Evolutionary conservation across 2,888 invertebrate species (phyloP).

Genomic region (Acrobeloides nanus): DNA sequence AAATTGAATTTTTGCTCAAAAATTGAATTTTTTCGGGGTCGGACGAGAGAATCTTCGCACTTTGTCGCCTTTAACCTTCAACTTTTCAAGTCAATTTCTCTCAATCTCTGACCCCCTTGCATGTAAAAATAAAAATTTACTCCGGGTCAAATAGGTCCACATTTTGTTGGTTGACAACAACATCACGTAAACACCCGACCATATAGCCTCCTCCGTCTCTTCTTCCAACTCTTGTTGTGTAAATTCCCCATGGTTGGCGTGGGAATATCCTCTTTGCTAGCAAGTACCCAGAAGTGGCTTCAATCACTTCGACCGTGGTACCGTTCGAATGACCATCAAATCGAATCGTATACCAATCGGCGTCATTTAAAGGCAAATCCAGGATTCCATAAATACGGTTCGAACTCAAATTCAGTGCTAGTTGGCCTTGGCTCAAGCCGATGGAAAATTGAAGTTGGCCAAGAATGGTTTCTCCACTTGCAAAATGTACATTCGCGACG

Average conservation of each 20-base stretch:
- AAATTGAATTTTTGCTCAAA: too few species aligned
- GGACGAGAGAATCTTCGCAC: too few species aligned
- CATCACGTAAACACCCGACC: slow-evolving; percentile 43
- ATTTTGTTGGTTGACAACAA: slow-evolving; percentile 20
- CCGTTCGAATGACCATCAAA: slow-evolving; percentile 20
- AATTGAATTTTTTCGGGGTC: too few species aligned
- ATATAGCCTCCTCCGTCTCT: slow-evolving; percentile 21
- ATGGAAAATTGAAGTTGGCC: slow-evolving; percentile 27
- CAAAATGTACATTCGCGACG: slow-evolving; percentile 37
- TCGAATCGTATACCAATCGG: slow-evolving; percentile 36
- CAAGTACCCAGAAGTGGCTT: slow-evolving; percentile 21
- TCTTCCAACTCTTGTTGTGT: slow-evolving; percentile 31
- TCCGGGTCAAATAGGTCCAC: slow-evolving; percentile 16
- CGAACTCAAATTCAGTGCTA: slow-evolving; percentile 29
- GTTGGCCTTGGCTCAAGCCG: slow-evolving; percentile 25
- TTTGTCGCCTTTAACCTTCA: too few species aligned
- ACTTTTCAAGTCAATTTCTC: too few species aligned
- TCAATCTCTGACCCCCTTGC: too few species aligned
- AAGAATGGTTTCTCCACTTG: slow-evolving; percentile 42
- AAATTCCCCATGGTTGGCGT: slow-evolving; percentile 26
- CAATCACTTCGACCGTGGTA: slow-evolving; percentile 12
- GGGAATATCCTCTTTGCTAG: slow-evolving; percentile 19
- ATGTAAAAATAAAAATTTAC: slow-evolving; percentile 9
- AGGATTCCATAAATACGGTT: slow-evolving; percentile 23
- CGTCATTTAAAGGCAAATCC: slow-evolving; percentile 39